Conservation (phyloP, 1,140 invertebrate genomes). For the Zophobas morio region DNA sequence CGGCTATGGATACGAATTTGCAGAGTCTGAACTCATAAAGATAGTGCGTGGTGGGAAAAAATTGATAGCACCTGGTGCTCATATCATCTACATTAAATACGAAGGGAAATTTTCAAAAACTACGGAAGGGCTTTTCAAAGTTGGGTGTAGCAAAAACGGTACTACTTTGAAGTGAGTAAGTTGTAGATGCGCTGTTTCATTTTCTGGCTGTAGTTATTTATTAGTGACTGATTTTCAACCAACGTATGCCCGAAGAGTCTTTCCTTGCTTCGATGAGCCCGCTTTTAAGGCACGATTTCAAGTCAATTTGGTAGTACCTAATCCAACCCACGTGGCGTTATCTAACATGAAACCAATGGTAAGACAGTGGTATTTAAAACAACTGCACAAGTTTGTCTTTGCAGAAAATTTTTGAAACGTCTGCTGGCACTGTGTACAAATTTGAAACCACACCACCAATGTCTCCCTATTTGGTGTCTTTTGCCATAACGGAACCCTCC, state of each 20-base stretch:
- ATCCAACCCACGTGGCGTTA: conserved; percentile 76
- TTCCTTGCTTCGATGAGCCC: conserved; percentile 97
- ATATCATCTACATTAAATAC: conserved; percentile 40
- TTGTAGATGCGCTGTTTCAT: not conserved
- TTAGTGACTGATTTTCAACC: conserved; percentile 90
- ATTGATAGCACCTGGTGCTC: conserved; percentile 44
- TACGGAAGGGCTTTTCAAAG: conserved; percentile 36
- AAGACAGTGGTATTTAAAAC: conserved; percentile 25
- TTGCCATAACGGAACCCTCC: conserved; percentile 80
- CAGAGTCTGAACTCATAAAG: not conserved
- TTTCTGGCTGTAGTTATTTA: conserved; percentile 71
- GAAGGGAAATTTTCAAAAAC: conserved; percentile 8
- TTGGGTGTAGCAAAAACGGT: not conserved
- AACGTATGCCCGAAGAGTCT: conserved; percentile 86
- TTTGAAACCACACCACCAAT: conserved; percentile 81
- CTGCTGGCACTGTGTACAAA: conserved; percentile 66
- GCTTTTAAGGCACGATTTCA: conserved; percentile 87
- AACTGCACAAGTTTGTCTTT: not conserved
- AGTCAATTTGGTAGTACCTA: conserved; percentile 77
- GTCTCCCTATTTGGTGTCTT: conserved; percentile 86
- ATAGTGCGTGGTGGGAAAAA: conserved; percentile 4
- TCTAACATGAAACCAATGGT: conserved; percentile 81
- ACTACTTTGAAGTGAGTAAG: not conserved
- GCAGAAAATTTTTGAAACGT: conserved; percentile 17
- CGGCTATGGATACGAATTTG: not conserved